Evolutionary conservation across 2,797 vertebrate genomes (phyloP).

Genomic region (Acanthiza pusilla): DNA sequence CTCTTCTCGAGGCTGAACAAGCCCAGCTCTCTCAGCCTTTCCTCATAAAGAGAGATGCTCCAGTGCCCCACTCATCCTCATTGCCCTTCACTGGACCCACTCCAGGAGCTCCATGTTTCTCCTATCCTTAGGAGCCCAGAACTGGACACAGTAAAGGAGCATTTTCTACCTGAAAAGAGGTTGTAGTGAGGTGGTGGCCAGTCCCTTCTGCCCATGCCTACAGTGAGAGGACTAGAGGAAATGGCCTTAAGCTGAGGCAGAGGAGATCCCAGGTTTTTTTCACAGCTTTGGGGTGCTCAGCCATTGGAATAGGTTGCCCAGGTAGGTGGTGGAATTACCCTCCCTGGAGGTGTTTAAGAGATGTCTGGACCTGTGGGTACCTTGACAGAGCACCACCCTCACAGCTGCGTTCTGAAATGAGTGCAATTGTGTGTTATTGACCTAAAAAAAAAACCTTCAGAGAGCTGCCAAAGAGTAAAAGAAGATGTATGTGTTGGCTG

Average conservation of each 20-base stretch:
- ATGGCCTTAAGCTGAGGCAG: neutral
- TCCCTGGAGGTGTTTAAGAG: neutral
- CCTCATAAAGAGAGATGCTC: neutral
- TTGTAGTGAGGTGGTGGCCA: neutral
- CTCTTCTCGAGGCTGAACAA: neutral
- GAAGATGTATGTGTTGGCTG: neutral
- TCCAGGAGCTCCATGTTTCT: neutral
- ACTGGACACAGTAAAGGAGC: neutral
- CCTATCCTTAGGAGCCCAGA: neutral
- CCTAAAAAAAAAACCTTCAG: neutral
- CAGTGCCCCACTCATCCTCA: neutral
- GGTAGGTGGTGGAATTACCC: neutral
- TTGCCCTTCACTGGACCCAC: neutral
- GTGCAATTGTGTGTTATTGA: neutral
- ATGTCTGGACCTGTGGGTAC: rapidly evolving
- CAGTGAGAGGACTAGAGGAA: neutral
- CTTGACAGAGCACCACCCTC: neutral
- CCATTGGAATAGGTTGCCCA: neutral
- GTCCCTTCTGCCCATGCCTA: neutral
- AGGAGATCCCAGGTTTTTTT: neutral
- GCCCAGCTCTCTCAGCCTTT: neutral
- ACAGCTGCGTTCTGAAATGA: neutral
- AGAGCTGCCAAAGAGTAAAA: neutral
- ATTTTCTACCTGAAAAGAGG: neutral
- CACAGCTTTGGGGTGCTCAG: neutral